Evolutionary conservation across 2,113 vertebrate species (phyloP), one percentile per base, ranked within the genome.

Genomic region (Lonchura striata): DNA sequence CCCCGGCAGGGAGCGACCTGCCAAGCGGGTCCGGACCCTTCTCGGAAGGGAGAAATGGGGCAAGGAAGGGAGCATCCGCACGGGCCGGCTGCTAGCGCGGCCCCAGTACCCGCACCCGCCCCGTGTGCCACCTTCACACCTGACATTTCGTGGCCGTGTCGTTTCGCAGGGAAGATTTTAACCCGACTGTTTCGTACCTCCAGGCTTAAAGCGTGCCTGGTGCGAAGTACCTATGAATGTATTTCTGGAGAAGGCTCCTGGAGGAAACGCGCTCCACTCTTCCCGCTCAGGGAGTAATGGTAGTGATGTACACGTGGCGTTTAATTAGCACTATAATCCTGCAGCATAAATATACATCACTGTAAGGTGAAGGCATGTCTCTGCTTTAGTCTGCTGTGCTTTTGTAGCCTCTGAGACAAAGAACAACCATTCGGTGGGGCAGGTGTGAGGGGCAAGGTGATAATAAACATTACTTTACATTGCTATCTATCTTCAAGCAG

Each of bases 371-470:
- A 94, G 71, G 70, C 82, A 47, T 17, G 28, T 35, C 53, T 53
- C 52, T 82, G 79, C 39, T 54, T 37, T 8, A 66, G 50, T 63
- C 91, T 39, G 56, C 70, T 61, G 78, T n/a, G 11, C 50, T 61
- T 64, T 65, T 76, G 94, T 59, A 70, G 97, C 96, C 88, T 93
- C 86, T 70, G 74, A 95, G 97, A 98, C 97, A 92, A 94, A 94
- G 91, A 88, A 92, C 92, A 95, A 79, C 97, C 94, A 97, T 98
- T 96, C 9, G 92, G 97, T 97, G 97, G 95, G 95, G 82, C 92
- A 98, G 98, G 97, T 98, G 98, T 95, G 97, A 97, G 94, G 64
- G 75, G 93, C 84, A 91, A 97, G 95, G 94, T 95, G 79, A 50
- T 88, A 97, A 94, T 80, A 94, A 96, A 94, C 86, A 92, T 96